These are phyloP conservation scores for Hephaestus fuliginosus DNA, from an alignment of 2,797 vertebrate genomes.

Conservation along the genomic window DNA sequence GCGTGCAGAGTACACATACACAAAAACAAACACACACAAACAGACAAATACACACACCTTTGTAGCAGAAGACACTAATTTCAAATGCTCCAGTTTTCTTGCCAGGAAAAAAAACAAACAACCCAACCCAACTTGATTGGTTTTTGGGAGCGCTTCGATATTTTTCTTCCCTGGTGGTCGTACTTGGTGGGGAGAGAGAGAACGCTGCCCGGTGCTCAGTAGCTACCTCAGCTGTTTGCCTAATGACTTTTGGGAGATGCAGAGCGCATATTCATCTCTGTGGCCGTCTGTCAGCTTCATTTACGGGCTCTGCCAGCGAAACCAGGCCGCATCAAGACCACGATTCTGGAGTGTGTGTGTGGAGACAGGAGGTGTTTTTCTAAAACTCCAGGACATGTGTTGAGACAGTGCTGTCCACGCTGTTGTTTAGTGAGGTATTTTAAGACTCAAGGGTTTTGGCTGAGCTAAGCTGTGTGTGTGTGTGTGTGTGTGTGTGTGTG, in stretches of 20 bases:
- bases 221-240: slow-evolving; percentile 81
- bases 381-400: slow-evolving; percentile 50
- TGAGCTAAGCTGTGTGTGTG: background rate
- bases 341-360: slow-evolving; percentile 28
- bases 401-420: slow-evolving; percentile 19
- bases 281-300: slow-evolving; percentile 73
- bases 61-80: slow-evolving; percentile 44
- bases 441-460: slow-evolving; percentile 45
- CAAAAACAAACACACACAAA: slow-evolving; percentile 12
- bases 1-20: background rate
- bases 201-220: slow-evolving; percentile 51
- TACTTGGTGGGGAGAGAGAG: slow-evolving; percentile 47
- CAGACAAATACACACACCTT: slow-evolving; percentile 28
- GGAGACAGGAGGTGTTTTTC: slow-evolving; percentile 49
- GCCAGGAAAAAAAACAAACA: slow-evolving; percentile 44
- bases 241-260: slow-evolving; percentile 81
- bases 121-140: slow-evolving; percentile 47
- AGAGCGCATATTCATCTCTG: slow-evolving; percentile 70
- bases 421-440: slow-evolving; percentile 46
- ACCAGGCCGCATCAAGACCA: slow-evolving; percentile 42
- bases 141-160: slow-evolving; percentile 67
- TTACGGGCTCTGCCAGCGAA: slow-evolving; percentile 56
- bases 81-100: slow-evolving; percentile 62
- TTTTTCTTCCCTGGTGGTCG: slow-evolving; percentile 60
- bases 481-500: slow-evolving; percentile 17